A percentile compares a stretch with the other conserved stretches of the same genome.
Evolutionary conservation across 53 echinoderm and acorn worm genomes (phyloP).

Genomic region (Arbacia lixula): DNA sequence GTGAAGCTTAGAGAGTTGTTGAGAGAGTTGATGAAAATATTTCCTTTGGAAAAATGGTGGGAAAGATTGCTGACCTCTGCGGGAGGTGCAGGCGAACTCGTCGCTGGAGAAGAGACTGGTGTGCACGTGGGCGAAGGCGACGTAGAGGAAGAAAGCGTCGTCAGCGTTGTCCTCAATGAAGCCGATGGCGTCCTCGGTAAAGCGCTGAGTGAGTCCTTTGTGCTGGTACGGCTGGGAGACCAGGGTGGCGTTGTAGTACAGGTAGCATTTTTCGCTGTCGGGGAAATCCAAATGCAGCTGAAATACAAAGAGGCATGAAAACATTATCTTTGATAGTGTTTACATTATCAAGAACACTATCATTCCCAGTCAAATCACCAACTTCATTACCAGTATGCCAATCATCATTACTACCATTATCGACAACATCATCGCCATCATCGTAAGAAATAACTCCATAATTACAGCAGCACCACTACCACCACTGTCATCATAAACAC

Average conservation of each 20-base stretch:
- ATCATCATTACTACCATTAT: no score
- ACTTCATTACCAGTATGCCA: no score
- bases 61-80: constrained; percentile 36
- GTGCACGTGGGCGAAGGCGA: constrained; percentile 37
- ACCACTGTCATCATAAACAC: no score
- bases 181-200: constrained; percentile 6
- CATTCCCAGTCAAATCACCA: no score
- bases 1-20: no score
- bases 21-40: no score
- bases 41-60: no score
- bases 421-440: no score
- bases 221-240: constrained; percentile 15
- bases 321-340: no score
- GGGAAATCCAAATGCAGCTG: constrained; percentile 38
- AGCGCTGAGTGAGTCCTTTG: background rate
- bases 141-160: constrained; percentile 31
- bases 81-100: constrained; percentile 9
- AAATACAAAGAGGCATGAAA: background rate
- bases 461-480: no score
- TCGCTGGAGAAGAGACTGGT: constrained; percentile 42
- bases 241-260: constrained; percentile 30
- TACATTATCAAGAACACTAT: no score
- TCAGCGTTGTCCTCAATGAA: constrained; percentile 8
- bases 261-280: background rate
- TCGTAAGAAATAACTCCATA: no score